Base-by-base conservation (phyloP, 1,140 invertebrate genomes). In the Bombus waltoni region DNA sequence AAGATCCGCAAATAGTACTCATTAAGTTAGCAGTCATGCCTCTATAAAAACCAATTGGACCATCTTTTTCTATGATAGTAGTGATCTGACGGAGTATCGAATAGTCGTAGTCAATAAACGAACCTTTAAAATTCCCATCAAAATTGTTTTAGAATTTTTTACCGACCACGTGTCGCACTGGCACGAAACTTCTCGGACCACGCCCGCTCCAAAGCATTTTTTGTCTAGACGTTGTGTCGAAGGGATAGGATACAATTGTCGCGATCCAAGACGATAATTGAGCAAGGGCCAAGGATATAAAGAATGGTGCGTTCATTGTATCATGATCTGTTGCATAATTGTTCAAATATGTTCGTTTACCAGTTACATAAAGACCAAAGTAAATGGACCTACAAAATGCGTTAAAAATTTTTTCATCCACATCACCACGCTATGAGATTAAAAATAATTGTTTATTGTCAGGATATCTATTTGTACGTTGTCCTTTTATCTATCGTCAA, bases 171-270 rank as follows among this genome's bases (percentile, higher is more conserved):
- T 79, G 47, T 22, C 74, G 35, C 1, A 18, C 3, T 8, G 82
- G 1, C 40, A 22, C 40, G n/a, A 62, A 72, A 35, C 25, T 59
- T 8, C 28, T 15, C 6, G 25, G 0, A 22, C 40, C 75, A 11
- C 40, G 82, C 6, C 82, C 82, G 4, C 82, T 84, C 22, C n/a
- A 42, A 62, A 84, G 75, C 82, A 84, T 84, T 84, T 84, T 84
- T 28, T 84, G 75, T 18, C 53, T 84, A 22, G 66, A 42, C 22
- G 71, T 62, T 8, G 82, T 84, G 1, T 84, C 82, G 9, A 84
- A 47, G 0, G 82, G 82, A 47, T 84, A 79, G 40, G 75, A 6
- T 0, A 72, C 13, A 3, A 62, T 1, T n/a, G 53, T 79, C 13
- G 75, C 74, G 28, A 28, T 28, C 6, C 22, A 5, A n/a, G 75